Conservation (phyloP, 2,888 invertebrate genomes). For the Caenorhabditis doughertyi region DNA sequence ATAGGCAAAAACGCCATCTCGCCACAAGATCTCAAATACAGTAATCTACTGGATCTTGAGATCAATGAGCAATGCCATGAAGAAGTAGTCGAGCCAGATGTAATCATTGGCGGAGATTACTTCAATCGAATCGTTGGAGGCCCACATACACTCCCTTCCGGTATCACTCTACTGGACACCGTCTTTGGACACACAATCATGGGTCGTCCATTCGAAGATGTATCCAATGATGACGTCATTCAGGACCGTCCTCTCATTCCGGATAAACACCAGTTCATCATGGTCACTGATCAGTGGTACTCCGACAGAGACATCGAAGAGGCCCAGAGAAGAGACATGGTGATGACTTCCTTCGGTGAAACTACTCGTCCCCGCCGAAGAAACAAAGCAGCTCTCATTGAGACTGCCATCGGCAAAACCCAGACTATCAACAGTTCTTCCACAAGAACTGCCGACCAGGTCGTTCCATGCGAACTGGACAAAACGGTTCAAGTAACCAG, state of each 20-base stretch:
- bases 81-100: background rate
- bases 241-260: no score
- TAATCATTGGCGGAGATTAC: background rate
- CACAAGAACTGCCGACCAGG: no score
- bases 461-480: slow-evolving; percentile 30
- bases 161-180: background rate
- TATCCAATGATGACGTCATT: no score
- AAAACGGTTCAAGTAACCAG: background rate
- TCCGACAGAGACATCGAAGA: no score
- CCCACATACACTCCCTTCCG: background rate
- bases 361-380: no score
- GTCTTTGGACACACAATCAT: background rate
- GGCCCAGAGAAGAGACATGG: no score
- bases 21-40: background rate
- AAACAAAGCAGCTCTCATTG: slow-evolving; percentile 40
- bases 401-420: background rate
- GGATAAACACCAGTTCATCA: no score
- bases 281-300: no score
- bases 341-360: no score
- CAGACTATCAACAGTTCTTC: slow-evolving; percentile 13
- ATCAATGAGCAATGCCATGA: background rate
- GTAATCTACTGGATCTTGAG: background rate
- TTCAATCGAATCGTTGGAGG: background rate
- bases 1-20: background rate
- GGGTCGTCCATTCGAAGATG: no score